Conservation (phyloP, 2,113 vertebrate genomes). For the Mesoclemmys tuberculata region DNA sequence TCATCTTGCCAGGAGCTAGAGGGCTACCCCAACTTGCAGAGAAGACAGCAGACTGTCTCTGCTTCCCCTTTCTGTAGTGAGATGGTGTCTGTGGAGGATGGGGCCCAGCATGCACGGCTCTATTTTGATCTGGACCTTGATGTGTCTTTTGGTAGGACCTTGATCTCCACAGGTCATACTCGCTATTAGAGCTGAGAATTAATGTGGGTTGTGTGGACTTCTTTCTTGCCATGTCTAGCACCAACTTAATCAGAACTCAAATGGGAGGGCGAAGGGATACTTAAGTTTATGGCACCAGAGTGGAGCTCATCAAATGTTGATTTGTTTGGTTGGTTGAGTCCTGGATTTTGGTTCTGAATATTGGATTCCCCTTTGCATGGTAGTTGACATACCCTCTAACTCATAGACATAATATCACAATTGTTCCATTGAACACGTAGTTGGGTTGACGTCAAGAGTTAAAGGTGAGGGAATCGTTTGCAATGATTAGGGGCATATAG, state of each 20-base stretch:
- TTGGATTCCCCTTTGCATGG: background rate
- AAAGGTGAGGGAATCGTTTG: background rate
- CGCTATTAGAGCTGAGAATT: background rate
- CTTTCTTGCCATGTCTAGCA: background rate
- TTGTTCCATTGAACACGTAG: background rate
- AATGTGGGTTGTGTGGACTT: background rate
- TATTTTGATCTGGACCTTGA: background rate
- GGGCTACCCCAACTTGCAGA: background rate
- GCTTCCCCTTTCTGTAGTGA: background rate
- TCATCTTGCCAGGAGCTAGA: background rate
- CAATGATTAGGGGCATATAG: slow-evolving; percentile 2
- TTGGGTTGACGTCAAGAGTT: slow-evolving; percentile 10
- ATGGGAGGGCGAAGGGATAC: background rate
- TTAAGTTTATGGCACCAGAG: background rate
- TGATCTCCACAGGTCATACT: background rate
- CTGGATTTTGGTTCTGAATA: background rate
- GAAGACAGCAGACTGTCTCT: background rate
- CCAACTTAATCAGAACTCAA: background rate
- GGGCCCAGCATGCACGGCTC: background rate
- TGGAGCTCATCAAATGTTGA: background rate
- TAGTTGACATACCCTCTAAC: background rate
- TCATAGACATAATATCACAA: background rate
- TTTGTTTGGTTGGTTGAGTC: background rate
- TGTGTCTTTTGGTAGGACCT: background rate
- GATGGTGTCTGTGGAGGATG: background rate